phyloP scores from a whole-genome alignment of 2,113 vertebrate genomes.

The Hippocampus mohnikei region DNA sequence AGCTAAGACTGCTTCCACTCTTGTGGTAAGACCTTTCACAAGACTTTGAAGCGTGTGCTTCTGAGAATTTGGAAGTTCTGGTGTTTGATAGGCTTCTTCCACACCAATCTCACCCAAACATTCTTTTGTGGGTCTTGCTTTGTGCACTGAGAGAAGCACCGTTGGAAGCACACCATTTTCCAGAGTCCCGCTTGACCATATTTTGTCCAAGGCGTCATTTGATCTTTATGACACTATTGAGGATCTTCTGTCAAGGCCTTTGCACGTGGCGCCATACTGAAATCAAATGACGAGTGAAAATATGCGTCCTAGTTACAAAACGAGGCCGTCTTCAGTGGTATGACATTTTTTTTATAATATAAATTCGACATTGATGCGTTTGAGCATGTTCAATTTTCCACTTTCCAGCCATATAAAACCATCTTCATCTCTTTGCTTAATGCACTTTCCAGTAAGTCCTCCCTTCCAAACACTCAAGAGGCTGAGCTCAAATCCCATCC shows the following conservation, averaged over 20 bases:
- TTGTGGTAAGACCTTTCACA: background rate
- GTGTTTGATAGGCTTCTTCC: background rate
- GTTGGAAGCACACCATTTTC: background rate
- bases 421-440: conserved; percentile 20
- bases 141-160: background rate
- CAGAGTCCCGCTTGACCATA: background rate
- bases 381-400: conserved; percentile 13
- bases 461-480: conserved; percentile 32
- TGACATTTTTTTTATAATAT: background rate
- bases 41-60: background rate
- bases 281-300: background rate
- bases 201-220: background rate
- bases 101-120: background rate
- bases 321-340: conserved; percentile 5
- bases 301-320: background rate
- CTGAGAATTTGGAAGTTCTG: background rate
- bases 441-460: conserved; percentile 32
- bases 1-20: too few species aligned
- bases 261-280: background rate
- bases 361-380: background rate
- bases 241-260: conserved; percentile 10
- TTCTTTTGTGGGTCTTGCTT: background rate
- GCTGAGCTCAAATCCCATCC: conserved; percentile 57
- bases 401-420: conserved; percentile 26
- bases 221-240: conserved; percentile 16